Conservation (phyloP, 53 echinoderm and acorn worm genomes). For the Antedon mediterranea region DNA sequence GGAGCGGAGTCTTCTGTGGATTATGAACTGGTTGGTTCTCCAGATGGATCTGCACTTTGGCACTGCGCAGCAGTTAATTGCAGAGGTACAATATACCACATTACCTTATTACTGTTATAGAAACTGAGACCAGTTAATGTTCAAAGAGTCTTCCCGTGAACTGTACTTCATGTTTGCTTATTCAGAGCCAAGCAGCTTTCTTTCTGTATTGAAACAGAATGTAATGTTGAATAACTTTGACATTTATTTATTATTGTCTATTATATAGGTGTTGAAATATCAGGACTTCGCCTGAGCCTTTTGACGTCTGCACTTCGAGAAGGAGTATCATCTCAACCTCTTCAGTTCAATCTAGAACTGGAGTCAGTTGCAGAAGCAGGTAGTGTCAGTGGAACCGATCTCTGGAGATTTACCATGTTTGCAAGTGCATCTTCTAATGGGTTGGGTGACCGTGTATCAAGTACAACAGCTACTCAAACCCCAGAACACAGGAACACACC, state of each 20-base stretch:
- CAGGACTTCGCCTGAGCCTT: not conserved
- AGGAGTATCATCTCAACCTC: constrained; percentile 18
- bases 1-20: constrained; percentile 23
- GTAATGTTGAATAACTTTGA: not conserved
- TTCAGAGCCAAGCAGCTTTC: not conserved
- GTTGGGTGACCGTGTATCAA: constrained; percentile 17
- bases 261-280: constrained; percentile 71
- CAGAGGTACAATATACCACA: constrained; percentile 27
- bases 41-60: constrained; percentile 26
- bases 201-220: not conserved
- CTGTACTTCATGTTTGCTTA: too few relatives aligned
- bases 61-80: constrained; percentile 55
- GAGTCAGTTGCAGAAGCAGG: constrained; percentile 39
- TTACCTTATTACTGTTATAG: not conserved
- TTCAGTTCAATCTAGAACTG: constrained; percentile 47
- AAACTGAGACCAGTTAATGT: not conserved
- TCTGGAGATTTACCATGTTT: constrained; percentile 43
- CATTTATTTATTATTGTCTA: not conserved
- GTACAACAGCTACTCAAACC: constrained; percentile 19
- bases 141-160: too few relatives aligned
- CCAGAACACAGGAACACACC: constrained; percentile 13
- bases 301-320: constrained; percentile 18
- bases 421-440: constrained; percentile 49
- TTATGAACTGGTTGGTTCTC: constrained; percentile 43
- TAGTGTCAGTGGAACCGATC: constrained; percentile 36